Base-by-base conservation (phyloP, 2,113 vertebrate species). In the Herpetotheres cachinnans region DNA sequence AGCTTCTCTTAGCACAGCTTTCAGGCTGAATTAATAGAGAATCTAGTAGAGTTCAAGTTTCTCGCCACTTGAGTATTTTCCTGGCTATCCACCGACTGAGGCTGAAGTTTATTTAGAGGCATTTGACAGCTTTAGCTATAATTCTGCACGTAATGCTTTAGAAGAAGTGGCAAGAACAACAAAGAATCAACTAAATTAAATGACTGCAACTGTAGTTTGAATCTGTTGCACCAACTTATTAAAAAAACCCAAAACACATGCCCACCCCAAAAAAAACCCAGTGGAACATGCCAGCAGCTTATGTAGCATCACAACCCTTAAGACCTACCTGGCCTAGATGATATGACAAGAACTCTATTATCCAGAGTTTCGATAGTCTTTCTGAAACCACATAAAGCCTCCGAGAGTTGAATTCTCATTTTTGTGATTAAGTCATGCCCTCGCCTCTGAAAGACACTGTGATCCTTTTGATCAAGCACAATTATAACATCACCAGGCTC, bases 401-500 rank as follows among this genome's bases (percentile, higher is more conserved):
- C 99, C 0, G 98, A 98, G 27, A 99, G 98, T 87, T 99, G 99
- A 92, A 99, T 98, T 82, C 98, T 98, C 99, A 99, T 99, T 97
- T 98, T 99, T 97, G 98, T 99, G 34, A 98, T 89, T 63, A 99
- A 96, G 93, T 99, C 98, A 25, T 99, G 97, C 7, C 98, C 98
- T 83, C 98, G 97, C 63, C 99, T 99, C 96, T 99, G 98, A 95
- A 98, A 99, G 62, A 99, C 89, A 6, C 98, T 80, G 34, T 99
- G 99, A 8, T 99, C 99, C 97, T 99, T 99, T 94, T 99, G 99
- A 95, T 99, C 99, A 73, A 99, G 98, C 62, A 99, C 98, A 90
- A 99, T 99, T 50, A 99, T 96, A 42, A 99, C 99, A 94, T 99
- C 99, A 16, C 99, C 99, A 69, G 99, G 99, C 93, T 99, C 99